Evolutionary conservation across 2,888 invertebrate genomes (phyloP).

Genomic region (Leistus spinibarbis): DNA sequence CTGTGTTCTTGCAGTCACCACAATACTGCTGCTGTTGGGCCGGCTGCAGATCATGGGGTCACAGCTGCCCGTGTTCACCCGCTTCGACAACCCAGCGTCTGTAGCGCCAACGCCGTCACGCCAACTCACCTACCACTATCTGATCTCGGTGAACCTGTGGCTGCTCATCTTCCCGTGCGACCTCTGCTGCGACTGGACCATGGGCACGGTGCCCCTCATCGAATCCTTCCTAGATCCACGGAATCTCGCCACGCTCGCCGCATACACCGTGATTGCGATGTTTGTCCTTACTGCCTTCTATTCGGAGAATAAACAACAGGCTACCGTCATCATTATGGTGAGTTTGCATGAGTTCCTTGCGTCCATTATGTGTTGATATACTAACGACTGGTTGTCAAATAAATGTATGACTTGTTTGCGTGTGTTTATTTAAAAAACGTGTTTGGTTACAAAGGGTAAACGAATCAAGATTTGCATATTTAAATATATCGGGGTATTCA

Average conservation of each 20-base stretch:
- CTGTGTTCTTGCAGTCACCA: constrained; percentile 78
- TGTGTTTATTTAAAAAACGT: not conserved
- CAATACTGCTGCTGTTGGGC: constrained; percentile 78
- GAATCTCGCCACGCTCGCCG: constrained; percentile 77
- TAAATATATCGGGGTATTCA: not conserved
- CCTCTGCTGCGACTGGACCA: constrained; percentile 98
- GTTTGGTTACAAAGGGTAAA: not conserved
- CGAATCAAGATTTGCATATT: not conserved
- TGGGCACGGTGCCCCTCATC: constrained; percentile 92
- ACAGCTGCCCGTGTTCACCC: constrained; percentile 93
- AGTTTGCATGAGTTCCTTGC: constrained; percentile 45
- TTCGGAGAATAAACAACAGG: constrained; percentile 67
- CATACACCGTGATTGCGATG: constrained; percentile 67
- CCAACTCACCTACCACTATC: constrained; percentile 91
- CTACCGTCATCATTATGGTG: constrained; percentile 73
- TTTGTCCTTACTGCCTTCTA: constrained; percentile 63
- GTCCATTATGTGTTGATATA: not conserved
- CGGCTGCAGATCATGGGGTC: constrained; percentile 95
- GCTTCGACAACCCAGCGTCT: constrained; percentile 97
- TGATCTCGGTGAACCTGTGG: constrained; percentile 90
- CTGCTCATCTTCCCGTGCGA: constrained; percentile 86
- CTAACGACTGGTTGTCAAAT: not conserved
- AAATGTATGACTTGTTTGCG: not conserved
- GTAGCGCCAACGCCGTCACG: constrained; percentile 81
- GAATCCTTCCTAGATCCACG: constrained; percentile 79